Percentiles rank a stretch among this genome's conserved stretches.
These are phyloP conservation scores for Volucella inanis DNA, from an alignment of 2,888 invertebrate genomes.

Conservation along the genomic window DNA sequence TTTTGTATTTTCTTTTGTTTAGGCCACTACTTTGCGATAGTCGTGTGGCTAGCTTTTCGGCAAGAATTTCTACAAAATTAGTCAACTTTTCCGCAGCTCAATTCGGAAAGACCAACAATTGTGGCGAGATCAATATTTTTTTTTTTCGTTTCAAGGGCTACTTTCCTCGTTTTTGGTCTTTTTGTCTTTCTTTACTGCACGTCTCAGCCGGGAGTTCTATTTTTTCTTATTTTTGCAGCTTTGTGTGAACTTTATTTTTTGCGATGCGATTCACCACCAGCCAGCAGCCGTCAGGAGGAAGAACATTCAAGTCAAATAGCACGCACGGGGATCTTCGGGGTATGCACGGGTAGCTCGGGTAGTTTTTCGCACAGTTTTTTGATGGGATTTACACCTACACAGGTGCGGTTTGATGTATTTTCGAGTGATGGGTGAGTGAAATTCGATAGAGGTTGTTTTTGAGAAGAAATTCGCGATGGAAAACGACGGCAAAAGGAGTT, in stretches of 20 bases:
- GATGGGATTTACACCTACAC: slow-evolving; percentile 8
- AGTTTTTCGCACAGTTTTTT: slow-evolving; percentile 45
- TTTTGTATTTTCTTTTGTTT: slow-evolving; percentile 44
- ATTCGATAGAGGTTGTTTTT: slow-evolving; percentile 38
- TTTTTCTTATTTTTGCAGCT: slow-evolving; percentile 40
- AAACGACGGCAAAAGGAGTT: slow-evolving; percentile 47
- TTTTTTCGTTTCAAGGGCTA: slow-evolving; percentile 1
- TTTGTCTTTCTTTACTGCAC: too few relatives aligned
- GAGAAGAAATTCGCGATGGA: slow-evolving; percentile 46
- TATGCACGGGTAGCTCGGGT: neutral
- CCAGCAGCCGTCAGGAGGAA: slow-evolving; percentile 74
- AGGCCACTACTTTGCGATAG: neutral
- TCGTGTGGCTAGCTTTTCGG: slow-evolving; percentile 18
- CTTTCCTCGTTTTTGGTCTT: too few relatives aligned
- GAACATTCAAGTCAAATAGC: slow-evolving; percentile 41
- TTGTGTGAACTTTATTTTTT: slow-evolving; percentile 53
- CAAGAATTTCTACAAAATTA: neutral
- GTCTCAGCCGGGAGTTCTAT: slow-evolving; percentile 29
- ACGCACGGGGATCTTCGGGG: neutral
- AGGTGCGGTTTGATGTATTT: slow-evolving; percentile 25
- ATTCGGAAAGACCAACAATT: too few relatives aligned
- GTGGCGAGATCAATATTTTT: slow-evolving; percentile 66
- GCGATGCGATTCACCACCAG: slow-evolving; percentile 77
- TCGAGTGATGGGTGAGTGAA: slow-evolving; percentile 18
- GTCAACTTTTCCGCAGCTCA: slow-evolving; percentile 9